These are phyloP conservation scores for Casuarius casuarius DNA, from an alignment of 2,113 vertebrate genomes.

Conservation along the genomic window DNA sequence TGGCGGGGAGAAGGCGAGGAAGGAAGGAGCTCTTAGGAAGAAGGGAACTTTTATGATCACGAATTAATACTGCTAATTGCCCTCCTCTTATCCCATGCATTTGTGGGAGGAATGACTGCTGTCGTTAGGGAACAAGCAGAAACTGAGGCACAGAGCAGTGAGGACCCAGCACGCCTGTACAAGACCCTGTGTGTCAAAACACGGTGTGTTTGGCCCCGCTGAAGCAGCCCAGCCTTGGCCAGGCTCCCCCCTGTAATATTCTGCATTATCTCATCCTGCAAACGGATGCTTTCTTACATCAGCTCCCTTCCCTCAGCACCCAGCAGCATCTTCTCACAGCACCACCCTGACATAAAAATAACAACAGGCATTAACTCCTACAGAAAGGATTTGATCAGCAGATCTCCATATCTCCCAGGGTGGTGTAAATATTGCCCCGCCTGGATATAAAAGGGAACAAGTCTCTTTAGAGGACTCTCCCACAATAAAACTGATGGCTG, in stretches of 20 bases:
- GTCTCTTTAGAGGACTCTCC: background rate
- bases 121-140: background rate
- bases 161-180: background rate
- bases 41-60: background rate
- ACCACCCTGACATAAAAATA: background rate
- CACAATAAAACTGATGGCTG: background rate
- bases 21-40: conserved; percentile 15
- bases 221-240: too few species aligned
- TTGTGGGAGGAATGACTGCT: background rate
- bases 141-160: background rate
- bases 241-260: background rate
- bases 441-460: background rate
- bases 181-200: background rate
- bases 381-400: background rate
- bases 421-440: background rate
- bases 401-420: background rate
- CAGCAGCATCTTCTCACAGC: background rate
- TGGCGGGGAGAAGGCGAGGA: background rate
- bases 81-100: background rate
- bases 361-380: background rate
- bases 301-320: background rate
- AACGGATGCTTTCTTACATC: background rate
- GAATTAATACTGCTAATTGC: conserved; percentile 24
- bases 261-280: background rate
- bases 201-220: background rate